Evolutionary conservation across 2,888 invertebrate genomes (phyloP).

Genomic region (Taenaris catops): DNA sequence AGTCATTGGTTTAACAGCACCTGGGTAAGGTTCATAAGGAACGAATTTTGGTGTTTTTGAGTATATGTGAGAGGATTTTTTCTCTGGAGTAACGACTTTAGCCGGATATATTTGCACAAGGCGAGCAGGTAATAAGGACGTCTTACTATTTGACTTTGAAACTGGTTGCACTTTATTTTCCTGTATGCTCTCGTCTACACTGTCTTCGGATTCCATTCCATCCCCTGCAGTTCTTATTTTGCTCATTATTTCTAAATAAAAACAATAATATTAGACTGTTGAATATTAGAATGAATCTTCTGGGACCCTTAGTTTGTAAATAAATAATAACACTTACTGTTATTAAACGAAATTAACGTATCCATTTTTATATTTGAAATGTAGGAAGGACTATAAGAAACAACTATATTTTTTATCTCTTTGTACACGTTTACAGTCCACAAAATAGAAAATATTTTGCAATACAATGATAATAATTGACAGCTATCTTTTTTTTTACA

Average conservation of each 20-base stretch:
- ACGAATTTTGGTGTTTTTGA: slow-evolving; percentile 90
- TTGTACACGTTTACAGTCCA: too few relatives aligned
- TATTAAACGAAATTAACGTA: slow-evolving; percentile 21
- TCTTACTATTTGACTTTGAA: slow-evolving; percentile 12
- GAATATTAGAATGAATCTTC: too few relatives aligned
- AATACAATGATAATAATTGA: too few relatives aligned
- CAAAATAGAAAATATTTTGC: too few relatives aligned
- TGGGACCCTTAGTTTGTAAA: too few relatives aligned
- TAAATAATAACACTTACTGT: slow-evolving; percentile 24
- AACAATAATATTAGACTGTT: too few relatives aligned
- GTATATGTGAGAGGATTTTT: slow-evolving; percentile 72
- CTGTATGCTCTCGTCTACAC: slow-evolving; percentile 36
- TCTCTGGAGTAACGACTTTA: slow-evolving; percentile 78
- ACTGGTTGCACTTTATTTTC: slow-evolving; percentile 24
- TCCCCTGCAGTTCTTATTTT: slow-evolving; percentile 85
- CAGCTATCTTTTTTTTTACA: too few relatives aligned
- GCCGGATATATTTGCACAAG: slow-evolving; percentile 77
- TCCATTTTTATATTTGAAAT: slow-evolving; percentile 22
- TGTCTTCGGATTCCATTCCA: slow-evolving; percentile 85
- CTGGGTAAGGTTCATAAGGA: slow-evolving; percentile 93
- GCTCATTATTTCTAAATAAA: slow-evolving; percentile 52
- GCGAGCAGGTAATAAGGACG: slow-evolving; percentile 36
- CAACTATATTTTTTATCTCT: too few relatives aligned
- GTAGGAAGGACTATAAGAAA: too few relatives aligned
- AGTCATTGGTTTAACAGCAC: slow-evolving; percentile 89